These are phyloP conservation scores for Gymnopithys bicolor DNA, from an alignment of 2,797 vertebrate species.

Conservation along the genomic window DNA sequence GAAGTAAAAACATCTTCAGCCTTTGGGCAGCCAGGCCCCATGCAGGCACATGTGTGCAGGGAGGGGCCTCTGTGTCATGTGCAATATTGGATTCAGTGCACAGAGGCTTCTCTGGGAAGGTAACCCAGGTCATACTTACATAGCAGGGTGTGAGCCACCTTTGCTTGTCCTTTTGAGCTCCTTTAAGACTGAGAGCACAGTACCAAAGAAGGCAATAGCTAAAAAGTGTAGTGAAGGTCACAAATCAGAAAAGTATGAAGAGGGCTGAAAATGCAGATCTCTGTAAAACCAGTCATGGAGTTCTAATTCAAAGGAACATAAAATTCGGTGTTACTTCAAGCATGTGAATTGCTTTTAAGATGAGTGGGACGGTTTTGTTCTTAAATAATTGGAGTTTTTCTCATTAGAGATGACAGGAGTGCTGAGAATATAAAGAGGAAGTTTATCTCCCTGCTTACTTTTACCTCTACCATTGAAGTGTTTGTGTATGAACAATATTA, in stretches of 20 bases:
- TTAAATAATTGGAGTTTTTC: neutral
- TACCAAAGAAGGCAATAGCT: neutral
- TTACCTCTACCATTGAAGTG: neutral
- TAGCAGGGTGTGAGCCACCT: neutral
- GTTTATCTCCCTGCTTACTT: neutral
- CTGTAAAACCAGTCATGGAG: neutral
- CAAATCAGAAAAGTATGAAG: neutral
- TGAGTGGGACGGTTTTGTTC: neutral
- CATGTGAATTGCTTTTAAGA: neutral
- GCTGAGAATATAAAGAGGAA: neutral
- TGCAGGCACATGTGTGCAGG: accelerated
- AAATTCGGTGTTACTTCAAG: neutral
- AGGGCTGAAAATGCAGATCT: neutral
- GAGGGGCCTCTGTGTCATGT: neutral
- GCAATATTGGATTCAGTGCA: neutral
- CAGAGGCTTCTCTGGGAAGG: neutral
- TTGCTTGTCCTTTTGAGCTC: neutral
- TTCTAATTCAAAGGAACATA: accelerated
- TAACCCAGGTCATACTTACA: neutral
- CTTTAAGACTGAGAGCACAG: neutral
- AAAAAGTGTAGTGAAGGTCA: neutral
- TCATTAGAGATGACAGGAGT: neutral
- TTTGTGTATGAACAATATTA: neutral
- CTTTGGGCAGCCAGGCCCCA: neutral
- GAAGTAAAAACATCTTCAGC: neutral